phyloP scores from a whole-genome alignment of 2,797 vertebrate genomes.

The Clarias platycephalus region DNA sequence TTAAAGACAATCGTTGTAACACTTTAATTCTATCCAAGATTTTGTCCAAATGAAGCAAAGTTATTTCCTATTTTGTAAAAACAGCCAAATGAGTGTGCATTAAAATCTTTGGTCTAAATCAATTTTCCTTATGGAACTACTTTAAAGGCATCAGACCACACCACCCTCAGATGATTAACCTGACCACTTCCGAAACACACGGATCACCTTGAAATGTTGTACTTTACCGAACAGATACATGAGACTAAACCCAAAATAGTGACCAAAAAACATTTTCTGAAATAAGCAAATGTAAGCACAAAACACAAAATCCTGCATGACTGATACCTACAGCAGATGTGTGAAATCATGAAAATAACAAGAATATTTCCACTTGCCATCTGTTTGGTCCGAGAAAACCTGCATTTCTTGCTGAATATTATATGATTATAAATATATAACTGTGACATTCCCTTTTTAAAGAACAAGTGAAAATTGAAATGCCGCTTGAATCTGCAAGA shows the following conservation, averaged over 20 bases:
- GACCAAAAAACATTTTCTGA: background rate
- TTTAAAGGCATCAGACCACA: conserved; percentile 43
- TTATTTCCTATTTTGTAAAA: background rate
- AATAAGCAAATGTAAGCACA: background rate
- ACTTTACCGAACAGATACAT: conserved; percentile 19
- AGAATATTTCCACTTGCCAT: conserved; percentile 16
- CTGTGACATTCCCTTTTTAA: background rate
- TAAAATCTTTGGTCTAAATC: conserved; percentile 40
- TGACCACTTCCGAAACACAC: conserved; percentile 30
- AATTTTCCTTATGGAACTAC: conserved; percentile 48
- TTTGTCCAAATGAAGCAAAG: background rate
- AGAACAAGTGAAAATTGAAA: background rate
- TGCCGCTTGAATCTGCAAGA: background rate
- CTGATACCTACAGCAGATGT: conserved; percentile 17
- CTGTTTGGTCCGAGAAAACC: conserved; percentile 14
- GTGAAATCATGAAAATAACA: conserved; percentile 24
- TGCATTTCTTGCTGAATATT: background rate
- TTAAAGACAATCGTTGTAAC: background rate
- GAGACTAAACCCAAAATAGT: conserved; percentile 1
- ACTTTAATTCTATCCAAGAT: background rate
- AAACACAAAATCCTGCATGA: conserved; percentile 5
- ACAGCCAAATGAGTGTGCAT: conserved; percentile 1
- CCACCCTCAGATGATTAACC: conserved; percentile 39
- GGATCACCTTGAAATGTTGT: conserved; percentile 21
- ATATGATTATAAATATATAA: conserved; percentile 5